Base-by-base conservation (phyloP, 1,140 invertebrate species). In the Chrysopa pallens region DNA sequence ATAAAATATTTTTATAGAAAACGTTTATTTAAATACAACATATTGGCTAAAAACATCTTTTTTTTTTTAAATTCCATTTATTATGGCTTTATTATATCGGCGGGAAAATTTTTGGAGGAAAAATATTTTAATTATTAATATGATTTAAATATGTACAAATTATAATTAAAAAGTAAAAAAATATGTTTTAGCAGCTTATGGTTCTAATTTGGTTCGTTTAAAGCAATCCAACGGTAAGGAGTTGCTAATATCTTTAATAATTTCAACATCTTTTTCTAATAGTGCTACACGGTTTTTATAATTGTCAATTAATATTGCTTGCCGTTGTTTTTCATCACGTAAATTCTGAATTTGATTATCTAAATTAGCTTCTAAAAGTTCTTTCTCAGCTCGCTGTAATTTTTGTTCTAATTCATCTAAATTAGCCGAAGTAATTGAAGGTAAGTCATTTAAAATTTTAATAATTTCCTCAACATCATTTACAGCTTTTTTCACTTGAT, bases 151-250 rank as follows among this genome's bases (percentile, higher is more conserved):
- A 23, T 23, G 17, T 23, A 23, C 17, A 23, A 23, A 23, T 23
- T 23, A 23, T 23, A 3, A 23, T 23, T 23, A 23, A 23, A 23
- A 23, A 23, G 17, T 23, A 23, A 23, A 23, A 23, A 23, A 23
- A 23, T 23, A 3, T 23, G 2, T 23, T 23, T 23, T 23, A 23
- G 17, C 17, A 23, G 31, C 15, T 47, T 38, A 70, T 8, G 73
- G 74, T 49, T 80, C 77, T 7, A 80, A 61, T 44, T 67, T 67
- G 40, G 73, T 60, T 39, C 67, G 67, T 52, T 84, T 84, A 61
- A 78, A 90, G 60, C 92, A 97, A n/a, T 71, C 73, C 1, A 69
- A 66, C 0, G 91, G 91, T 39, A 96, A 66, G 29, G 85, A 73
- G 44, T 80, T 72, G 12, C 76, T 70, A 47, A 97, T 95, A 17